phyloP scores from a whole-genome alignment of 2,797 vertebrate genomes.

The Staurois parvus region DNA sequence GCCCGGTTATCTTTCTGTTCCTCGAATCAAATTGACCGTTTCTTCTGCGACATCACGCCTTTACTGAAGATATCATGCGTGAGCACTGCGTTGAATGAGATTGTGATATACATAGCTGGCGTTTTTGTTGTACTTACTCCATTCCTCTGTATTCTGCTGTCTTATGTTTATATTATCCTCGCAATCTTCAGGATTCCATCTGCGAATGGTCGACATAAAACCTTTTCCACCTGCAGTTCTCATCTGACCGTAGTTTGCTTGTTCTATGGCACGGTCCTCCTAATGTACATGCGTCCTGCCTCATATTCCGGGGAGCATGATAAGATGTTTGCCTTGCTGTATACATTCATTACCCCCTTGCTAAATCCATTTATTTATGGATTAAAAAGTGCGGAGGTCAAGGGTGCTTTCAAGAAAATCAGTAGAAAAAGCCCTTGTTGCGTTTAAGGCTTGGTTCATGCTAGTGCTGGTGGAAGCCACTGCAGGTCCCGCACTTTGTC shows the following conservation, averaged over 20 bases:
- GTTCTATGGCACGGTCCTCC: slow-evolving; percentile 39
- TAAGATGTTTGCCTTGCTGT: slow-evolving; percentile 24
- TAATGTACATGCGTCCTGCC: slow-evolving; percentile 29
- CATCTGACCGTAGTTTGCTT: slow-evolving; percentile 33
- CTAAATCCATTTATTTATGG: slow-evolving; percentile 42
- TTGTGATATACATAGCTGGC: slow-evolving; percentile 10
- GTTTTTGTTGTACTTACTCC: slow-evolving; percentile 26
- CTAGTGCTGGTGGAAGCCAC: no score
- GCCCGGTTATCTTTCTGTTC: slow-evolving; percentile 20
- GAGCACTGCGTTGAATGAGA: slow-evolving; percentile 21
- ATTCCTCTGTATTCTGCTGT: slow-evolving; percentile 25
- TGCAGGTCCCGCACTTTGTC: no score
- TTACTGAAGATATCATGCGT: slow-evolving; percentile 36
- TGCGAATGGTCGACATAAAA: not conserved
- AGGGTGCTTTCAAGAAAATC: slow-evolving; percentile 4
- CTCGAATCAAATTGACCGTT: slow-evolving; percentile 10
- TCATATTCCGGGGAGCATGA: not conserved
- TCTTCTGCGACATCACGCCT: slow-evolving; percentile 47
- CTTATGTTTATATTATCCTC: slow-evolving; percentile 23
- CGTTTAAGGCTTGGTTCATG: no score
- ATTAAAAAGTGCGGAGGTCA: slow-evolving; percentile 21
- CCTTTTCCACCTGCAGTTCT: slow-evolving; percentile 37
- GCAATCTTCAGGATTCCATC: slow-evolving; percentile 34
- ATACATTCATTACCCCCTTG: slow-evolving; percentile 25
- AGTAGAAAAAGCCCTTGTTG: not conserved